Evolutionary conservation across 2,113 vertebrate species (phyloP).

Genomic region (Nymphicus hollandicus): DNA sequence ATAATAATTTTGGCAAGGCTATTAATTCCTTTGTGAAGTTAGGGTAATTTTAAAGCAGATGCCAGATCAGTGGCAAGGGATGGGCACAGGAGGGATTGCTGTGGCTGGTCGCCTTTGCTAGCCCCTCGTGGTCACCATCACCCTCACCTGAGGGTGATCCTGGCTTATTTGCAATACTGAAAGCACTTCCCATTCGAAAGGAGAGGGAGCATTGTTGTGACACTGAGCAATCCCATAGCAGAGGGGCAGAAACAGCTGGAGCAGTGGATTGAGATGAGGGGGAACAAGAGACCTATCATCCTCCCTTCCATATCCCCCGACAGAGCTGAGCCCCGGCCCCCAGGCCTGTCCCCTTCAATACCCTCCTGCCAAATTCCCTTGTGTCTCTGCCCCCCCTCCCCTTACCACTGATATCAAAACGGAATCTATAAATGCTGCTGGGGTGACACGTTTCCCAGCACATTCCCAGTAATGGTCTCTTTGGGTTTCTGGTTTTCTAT

Average conservation of each 20-base stretch:
- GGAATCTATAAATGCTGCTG: neutral
- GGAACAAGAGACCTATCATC: fast-evolving
- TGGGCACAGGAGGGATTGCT: fast-evolving
- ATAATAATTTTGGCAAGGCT: neutral
- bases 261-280: neutral
- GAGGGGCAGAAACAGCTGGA: neutral
- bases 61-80: neutral
- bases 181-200: neutral
- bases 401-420: neutral
- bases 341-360: neutral
- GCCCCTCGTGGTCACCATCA: neutral
- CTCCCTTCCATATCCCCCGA: neutral
- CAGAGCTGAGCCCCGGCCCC: neutral
- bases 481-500: neutral
- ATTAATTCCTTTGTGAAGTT: neutral
- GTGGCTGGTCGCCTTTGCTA: neutral
- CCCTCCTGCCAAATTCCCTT: neutral
- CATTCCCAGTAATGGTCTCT: neutral
- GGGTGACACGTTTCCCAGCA: neutral
- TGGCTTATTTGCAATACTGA: neutral
- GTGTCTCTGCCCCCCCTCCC: neutral
- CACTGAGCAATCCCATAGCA: neutral
- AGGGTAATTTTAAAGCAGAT: neutral
- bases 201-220: neutral
- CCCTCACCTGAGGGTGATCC: neutral